These are phyloP conservation scores for Spodoptera frugiperda DNA, from an alignment of 1,140 invertebrate genomes.

Conservation along the genomic window DNA sequence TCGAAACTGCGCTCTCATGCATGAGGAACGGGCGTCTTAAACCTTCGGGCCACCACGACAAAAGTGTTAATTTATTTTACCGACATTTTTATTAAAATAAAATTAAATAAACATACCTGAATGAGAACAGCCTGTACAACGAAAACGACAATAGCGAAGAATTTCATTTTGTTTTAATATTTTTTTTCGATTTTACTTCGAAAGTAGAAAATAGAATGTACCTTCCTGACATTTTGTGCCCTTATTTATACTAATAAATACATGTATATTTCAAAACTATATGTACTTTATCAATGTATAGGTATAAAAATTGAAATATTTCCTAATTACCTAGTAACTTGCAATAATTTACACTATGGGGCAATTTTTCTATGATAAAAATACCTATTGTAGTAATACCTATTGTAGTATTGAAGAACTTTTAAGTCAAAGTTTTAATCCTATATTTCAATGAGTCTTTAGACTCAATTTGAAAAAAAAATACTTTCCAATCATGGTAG, in stretches of 20 bases:
- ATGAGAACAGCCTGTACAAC: conserved; percentile 46
- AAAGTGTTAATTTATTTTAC: no score
- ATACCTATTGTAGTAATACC: no score
- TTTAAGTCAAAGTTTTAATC: no score
- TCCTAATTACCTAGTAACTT: not conserved
- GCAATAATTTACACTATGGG: not conserved
- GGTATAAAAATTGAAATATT: not conserved
- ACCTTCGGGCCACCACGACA: no score
- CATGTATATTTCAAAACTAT: not conserved
- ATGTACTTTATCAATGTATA: not conserved
- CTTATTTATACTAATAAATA: conserved; percentile 25
- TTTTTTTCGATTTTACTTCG: not conserved
- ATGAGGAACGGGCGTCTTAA: no score
- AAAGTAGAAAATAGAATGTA: conserved; percentile 14
- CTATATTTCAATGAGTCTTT: no score
- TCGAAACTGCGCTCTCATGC: no score
- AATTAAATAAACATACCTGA: conserved; percentile 54
- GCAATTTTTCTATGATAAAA: conserved; percentile 22
- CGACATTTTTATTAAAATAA: no score
- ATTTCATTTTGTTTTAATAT: conserved; percentile 53
- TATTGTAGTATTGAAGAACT: no score
- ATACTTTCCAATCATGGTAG: no score
- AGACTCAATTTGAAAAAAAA: no score
- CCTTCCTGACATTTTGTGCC: not conserved
- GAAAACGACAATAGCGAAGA: conserved; percentile 47